Evolutionary conservation across 2,797 vertebrate genomes (phyloP).

Genomic region (Pteropus rufus): DNA sequence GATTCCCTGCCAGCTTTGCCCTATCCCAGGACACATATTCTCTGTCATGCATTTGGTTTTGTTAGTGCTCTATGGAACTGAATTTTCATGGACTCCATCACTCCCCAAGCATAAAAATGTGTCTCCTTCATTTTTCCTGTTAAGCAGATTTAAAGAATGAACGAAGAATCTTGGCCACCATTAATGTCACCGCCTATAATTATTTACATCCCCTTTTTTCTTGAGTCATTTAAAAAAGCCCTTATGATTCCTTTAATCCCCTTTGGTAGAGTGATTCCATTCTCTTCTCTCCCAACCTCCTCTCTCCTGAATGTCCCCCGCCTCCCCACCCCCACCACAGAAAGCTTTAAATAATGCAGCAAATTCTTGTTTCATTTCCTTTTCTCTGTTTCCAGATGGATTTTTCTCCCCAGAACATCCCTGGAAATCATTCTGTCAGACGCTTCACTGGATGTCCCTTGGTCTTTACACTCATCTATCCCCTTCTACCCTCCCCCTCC

Average conservation of each 20-base stretch:
- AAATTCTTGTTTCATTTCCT: conserved; percentile 74
- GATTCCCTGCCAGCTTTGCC: neutral
- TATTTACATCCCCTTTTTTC: conserved; percentile 62
- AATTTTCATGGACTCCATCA: conserved; percentile 35
- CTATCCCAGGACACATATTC: neutral
- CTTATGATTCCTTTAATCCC: conserved; percentile 69
- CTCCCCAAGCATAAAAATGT: conserved; percentile 62
- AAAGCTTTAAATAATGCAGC: conserved; percentile 75
- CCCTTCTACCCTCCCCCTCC: neutral
- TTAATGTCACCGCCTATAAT: conserved; percentile 67
- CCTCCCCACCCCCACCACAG: neutral
- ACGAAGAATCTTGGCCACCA: conserved; percentile 61
- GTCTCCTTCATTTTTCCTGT: conserved; percentile 54
- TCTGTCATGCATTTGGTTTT: neutral
- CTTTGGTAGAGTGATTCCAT: conserved; percentile 57
- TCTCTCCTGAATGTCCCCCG: conserved; percentile 29
- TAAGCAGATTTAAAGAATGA: conserved; percentile 69
- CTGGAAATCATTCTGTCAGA: conserved; percentile 69
- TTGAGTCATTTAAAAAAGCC: conserved; percentile 61
- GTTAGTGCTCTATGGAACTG: neutral
- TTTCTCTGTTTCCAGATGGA: conserved; percentile 74
- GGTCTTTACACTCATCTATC: neutral
- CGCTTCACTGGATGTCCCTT: conserved; percentile 55
- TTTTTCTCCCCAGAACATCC: conserved; percentile 64
- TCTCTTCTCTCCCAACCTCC: conserved; percentile 52